Evolutionary conservation across 2,797 vertebrate genomes (phyloP).

Genomic region (Monodelphis domestica): DNA sequence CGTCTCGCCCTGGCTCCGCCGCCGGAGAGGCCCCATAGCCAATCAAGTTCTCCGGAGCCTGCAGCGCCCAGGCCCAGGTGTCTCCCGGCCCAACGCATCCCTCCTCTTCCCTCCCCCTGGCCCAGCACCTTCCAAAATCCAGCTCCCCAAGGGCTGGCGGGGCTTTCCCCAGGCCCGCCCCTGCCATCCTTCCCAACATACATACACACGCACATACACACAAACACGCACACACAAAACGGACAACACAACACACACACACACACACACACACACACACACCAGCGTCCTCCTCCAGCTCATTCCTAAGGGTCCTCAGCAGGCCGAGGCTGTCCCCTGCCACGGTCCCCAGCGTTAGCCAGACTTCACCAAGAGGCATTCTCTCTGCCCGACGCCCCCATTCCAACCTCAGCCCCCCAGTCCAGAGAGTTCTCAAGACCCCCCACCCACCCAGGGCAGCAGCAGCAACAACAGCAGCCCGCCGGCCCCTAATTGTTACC

Average conservation of each 20-base stretch:
- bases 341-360: neutral
- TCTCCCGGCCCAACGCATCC: conserved; percentile 10
- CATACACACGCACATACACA: neutral
- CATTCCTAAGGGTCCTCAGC: neutral
- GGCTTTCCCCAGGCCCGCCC: neutral
- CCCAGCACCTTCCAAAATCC: neutral
- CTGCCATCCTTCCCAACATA: neutral
- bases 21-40: neutral
- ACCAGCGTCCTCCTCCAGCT: too few relatives aligned
- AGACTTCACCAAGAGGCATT: conserved; percentile 50
- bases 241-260: neutral
- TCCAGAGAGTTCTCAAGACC: neutral
- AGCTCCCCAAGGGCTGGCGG: neutral
- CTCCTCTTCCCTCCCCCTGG: conserved; percentile 4
- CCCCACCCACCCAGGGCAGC: conserved; percentile 15
- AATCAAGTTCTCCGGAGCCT: neutral
- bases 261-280: neutral
- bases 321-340: neutral
- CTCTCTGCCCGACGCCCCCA: neutral
- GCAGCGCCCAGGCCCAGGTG: neutral
- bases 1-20: neutral
- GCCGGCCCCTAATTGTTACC: conserved; percentile 83
- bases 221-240: neutral
- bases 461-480: conserved; percentile 21
- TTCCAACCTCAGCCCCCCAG: neutral